Base-by-base conservation (phyloP, 2,113 vertebrate species). In the Larimichthys crocea region DNA sequence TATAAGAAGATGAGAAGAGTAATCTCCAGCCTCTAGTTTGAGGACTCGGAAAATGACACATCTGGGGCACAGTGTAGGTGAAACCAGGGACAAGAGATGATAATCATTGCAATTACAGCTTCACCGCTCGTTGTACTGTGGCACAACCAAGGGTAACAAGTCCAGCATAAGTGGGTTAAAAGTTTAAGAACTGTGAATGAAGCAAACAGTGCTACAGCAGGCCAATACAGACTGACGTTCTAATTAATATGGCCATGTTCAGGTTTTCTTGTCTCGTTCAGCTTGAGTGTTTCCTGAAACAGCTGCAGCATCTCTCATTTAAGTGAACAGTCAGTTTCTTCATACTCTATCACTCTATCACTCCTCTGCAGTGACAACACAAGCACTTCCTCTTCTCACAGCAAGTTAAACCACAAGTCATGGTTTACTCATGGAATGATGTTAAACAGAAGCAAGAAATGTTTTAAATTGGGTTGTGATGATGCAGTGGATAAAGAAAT, bases 21-120 rank as follows among this genome's bases (percentile, higher is more conserved):
- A 79, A 84, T 83, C 82, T 79, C 67, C 55, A 52, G 63, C 73
- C 75, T 89, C 62, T 57, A 78, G 80, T 79, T 82, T 89, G 86
- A 92, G 73, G 81, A 85, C 42, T 83, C 72, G 63, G 52, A 82
- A 89, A 86, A 86, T 86, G 90, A 89, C 91, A 91, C 82, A 85
- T 91, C 85, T 89, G 76, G 82, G 86, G 24, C 85, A 87, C 35
- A 75, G 35, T 29, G 48, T 74, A 83, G 86, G 80, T 86, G 80
- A 87, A 87, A 85, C 68, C 29, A 57, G 73, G 81, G 88, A 70
- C 85, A 82, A 65, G 78, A 24, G 65, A 74, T 57, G 67, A 85
- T 90, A 80, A 84, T 91, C 83, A 84, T 31, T 48, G 66, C 75
- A 84, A 89, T 89, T 89, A 89, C 79, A 81, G 74, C 76, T 74